Percentiles rank a stretch among this genome's conserved stretches.
Conservation (phyloP, 2,113 vertebrate genomes). For the Acrocephalus kingi region DNA sequence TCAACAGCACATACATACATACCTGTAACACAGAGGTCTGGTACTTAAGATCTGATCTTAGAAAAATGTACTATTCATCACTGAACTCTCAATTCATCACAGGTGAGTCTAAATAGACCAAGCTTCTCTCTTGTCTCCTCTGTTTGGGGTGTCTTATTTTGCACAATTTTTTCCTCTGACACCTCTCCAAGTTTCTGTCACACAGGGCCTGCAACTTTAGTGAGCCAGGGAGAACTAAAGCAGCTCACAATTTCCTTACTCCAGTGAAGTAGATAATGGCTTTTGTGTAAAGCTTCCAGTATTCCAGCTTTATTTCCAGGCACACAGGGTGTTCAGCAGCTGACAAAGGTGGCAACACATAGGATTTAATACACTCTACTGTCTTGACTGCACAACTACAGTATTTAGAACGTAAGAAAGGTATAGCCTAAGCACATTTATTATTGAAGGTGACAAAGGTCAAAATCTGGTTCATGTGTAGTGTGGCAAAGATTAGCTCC, state of each 20-base stretch:
- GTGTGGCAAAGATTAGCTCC: background rate
- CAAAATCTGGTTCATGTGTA: background rate
- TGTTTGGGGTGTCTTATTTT: background rate
- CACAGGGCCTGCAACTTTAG: background rate
- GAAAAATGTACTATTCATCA: background rate
- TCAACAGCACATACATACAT: background rate
- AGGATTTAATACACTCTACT: background rate
- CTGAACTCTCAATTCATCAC: background rate
- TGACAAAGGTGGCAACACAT: background rate
- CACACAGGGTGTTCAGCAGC: background rate
- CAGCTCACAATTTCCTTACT: background rate
- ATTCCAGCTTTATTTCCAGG: background rate
- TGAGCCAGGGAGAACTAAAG: background rate
- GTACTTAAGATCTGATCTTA: background rate
- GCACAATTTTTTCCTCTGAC: background rate
- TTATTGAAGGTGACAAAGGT: background rate
- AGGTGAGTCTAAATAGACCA: background rate
- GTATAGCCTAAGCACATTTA: background rate
- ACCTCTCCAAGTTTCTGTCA: background rate
- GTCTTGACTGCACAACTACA: background rate
- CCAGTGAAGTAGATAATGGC: background rate
- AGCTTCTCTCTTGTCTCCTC: background rate
- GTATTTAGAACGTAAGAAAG: background rate
- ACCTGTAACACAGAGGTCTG: background rate
- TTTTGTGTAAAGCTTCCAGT: background rate